Percentiles rank a stretch among this genome's conserved stretches.
Evolutionary conservation across 2,888 invertebrate species (phyloP).

Genomic region (Linnaemya tessellans): DNA sequence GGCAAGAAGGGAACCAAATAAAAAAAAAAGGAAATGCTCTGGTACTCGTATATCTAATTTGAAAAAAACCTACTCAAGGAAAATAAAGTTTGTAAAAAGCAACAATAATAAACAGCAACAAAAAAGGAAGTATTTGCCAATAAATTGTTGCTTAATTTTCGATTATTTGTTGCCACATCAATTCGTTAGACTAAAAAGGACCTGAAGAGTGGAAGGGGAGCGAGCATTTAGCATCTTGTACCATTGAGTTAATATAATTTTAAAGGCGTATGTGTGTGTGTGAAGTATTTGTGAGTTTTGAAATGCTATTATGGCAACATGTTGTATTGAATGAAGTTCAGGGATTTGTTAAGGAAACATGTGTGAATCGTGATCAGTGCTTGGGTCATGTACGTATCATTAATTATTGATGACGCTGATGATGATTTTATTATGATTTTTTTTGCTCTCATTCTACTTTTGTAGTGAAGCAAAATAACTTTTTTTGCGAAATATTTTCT

Average conservation of each 20-base stretch:
- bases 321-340: conserved; percentile 68
- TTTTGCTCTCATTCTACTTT: not conserved
- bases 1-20: conserved; percentile 8
- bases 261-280: not conserved
- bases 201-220: not conserved
- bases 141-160: conserved; percentile 70
- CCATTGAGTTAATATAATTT: conserved; percentile 3
- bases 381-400: conserved; percentile 80
- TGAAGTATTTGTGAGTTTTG: conserved; percentile 12
- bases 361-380: conserved; percentile 78
- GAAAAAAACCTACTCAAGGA: conserved; percentile 4
- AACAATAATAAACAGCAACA: not conserved
- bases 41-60: not conserved
- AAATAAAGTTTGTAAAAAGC: not conserved
- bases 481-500: not conserved
- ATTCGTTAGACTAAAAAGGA: not conserved
- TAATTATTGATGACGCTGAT: conserved; percentile 81
- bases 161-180: conserved; percentile 60
- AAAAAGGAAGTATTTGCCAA: conserved; percentile 54
- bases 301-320: conserved; percentile 66
- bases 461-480: not conserved
- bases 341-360: conserved; percentile 65
- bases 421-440: conserved; percentile 68
- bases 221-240: conserved; percentile 12
- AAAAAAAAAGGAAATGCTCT: conserved; percentile 19